phyloP scores from a whole-genome alignment of 2,113 vertebrate genomes.

The Reinhardtius hippoglossoides region DNA sequence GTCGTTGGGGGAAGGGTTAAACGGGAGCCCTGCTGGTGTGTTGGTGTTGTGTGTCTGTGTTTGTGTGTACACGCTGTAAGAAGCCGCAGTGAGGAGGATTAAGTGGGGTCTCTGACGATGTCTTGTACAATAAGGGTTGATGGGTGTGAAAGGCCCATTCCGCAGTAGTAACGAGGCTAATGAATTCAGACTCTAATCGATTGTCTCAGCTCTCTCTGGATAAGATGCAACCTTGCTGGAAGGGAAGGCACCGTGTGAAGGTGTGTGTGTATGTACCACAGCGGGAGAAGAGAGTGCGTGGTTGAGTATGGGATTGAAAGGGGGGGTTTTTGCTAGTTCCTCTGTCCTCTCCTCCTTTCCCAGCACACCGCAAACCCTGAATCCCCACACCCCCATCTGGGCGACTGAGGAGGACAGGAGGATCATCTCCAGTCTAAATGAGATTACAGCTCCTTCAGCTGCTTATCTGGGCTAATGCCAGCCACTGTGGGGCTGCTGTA shows the following conservation, averaged over 20 bases:
- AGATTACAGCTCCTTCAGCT: conserved; percentile 99
- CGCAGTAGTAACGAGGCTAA: conserved; percentile 91
- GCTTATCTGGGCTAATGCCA: conserved; percentile 99
- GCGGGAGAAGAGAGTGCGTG: conserved; percentile 83
- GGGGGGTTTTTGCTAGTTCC: conserved; percentile 73
- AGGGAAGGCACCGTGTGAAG: conserved; percentile 82
- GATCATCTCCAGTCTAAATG: conserved; percentile 99
- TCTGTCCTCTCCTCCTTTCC: conserved; percentile 51
- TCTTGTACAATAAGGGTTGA: conserved; percentile 84
- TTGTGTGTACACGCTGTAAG: conserved; percentile 61
- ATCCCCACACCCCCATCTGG: conserved; percentile 59
- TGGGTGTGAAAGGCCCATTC: conserved; percentile 85
- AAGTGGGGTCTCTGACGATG: conserved; percentile 81
- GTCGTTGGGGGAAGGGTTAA: conserved; percentile 47
- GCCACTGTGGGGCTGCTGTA: conserved; percentile 87
- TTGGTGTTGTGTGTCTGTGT: conserved; percentile 33
- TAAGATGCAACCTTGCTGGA: conserved; percentile 96
- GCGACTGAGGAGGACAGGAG: conserved; percentile 92
- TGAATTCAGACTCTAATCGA: conserved; percentile 98
- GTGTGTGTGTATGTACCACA: conserved; percentile 65
- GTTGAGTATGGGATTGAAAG: conserved; percentile 67
- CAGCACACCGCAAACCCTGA: conserved; percentile 55
- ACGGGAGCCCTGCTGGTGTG: conserved; percentile 43
- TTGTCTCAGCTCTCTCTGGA: conserved; percentile 94
- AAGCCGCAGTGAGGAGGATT: conserved; percentile 75